A percentile compares a stretch with the other conserved stretches of the same genome.
Evolutionary conservation across 2,888 invertebrate species (phyloP).

Genomic region (Malachius bipustulatus): DNA sequence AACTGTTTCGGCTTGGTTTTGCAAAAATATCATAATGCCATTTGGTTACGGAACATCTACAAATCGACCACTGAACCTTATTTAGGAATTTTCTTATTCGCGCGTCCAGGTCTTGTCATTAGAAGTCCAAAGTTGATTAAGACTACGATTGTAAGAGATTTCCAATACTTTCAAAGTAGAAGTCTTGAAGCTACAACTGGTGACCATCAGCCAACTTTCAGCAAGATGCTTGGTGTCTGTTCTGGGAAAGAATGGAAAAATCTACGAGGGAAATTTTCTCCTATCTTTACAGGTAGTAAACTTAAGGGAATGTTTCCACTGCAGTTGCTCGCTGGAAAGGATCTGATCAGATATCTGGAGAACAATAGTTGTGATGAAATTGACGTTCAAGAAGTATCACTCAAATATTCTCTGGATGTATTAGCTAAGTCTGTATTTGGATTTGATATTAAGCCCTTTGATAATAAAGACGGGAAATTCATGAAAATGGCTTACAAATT

Average conservation of each 20-base stretch:
- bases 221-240: conserved; percentile 33
- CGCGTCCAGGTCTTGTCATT: conserved; percentile 36
- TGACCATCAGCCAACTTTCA: conserved; percentile 33
- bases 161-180: conserved; percentile 36
- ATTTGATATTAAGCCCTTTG: too few relatives aligned
- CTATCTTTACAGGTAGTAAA: conserved; percentile 41
- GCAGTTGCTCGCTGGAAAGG: conserved; percentile 31
- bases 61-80: conserved; percentile 22
- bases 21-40: conserved; percentile 27
- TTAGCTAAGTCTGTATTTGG: too few relatives aligned
- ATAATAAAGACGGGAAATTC: too few relatives aligned
- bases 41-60: conserved; percentile 12
- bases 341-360: too few relatives aligned
- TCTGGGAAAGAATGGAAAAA: conserved; percentile 40
- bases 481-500: too few relatives aligned
- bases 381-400: too few relatives aligned
- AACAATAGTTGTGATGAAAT: too few relatives aligned
- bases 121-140: conserved; percentile 38
- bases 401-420: too few relatives aligned
- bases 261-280: conserved; percentile 39
- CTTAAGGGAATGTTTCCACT: conserved; percentile 39
- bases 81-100: conserved; percentile 37
- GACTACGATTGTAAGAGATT: conserved; percentile 35
- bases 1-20: conserved; percentile 32
- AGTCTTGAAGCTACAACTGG: conserved; percentile 34